phyloP scores from a whole-genome alignment of 1,140 invertebrate genomes.

The Musca domestica region DNA sequence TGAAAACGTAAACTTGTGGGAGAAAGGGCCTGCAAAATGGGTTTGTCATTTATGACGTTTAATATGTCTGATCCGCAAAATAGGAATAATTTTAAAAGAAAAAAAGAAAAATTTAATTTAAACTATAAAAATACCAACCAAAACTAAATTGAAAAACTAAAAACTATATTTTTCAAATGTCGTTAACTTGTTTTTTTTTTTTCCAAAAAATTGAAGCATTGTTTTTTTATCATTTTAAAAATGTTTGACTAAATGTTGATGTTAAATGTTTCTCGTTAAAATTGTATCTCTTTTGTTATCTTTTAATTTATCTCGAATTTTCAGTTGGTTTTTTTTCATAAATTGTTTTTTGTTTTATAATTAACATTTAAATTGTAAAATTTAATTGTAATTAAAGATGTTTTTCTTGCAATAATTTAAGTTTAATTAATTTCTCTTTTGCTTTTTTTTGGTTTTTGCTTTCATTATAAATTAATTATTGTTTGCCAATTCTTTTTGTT shows the following conservation, averaged over 20 bases:
- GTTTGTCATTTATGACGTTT: too few species aligned
- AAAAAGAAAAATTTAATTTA: too few species aligned
- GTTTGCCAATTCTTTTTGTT: slow-evolving; percentile 23
- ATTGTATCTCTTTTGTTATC: not conserved
- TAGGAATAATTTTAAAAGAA: too few species aligned
- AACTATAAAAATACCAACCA: too few species aligned
- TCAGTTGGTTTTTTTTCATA: slow-evolving; percentile 6
- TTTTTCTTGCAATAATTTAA: not conserved
- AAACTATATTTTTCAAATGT: too few species aligned
- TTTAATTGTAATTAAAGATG: not conserved
- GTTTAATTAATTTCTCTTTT: not conserved
- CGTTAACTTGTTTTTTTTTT: not conserved
- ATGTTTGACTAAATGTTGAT: slow-evolving; percentile 1
- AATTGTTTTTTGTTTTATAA: slow-evolving; percentile 4
- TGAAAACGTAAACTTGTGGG: too few species aligned
- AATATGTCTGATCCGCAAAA: too few species aligned
- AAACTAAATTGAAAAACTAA: too few species aligned
- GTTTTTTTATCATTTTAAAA: slow-evolving; percentile 1
- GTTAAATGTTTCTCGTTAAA: slow-evolving; percentile 1
- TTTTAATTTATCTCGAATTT: slow-evolving; percentile 14
- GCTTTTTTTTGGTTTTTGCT: too few species aligned
- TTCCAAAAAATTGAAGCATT: not conserved
- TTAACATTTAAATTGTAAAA: slow-evolving; percentile 24
- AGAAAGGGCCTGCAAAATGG: too few species aligned
- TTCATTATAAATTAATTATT: slow-evolving; percentile 26